These are phyloP conservation scores for Poecilia gillii DNA, from an alignment of 2,797 vertebrate species.

Conservation along the genomic window DNA sequence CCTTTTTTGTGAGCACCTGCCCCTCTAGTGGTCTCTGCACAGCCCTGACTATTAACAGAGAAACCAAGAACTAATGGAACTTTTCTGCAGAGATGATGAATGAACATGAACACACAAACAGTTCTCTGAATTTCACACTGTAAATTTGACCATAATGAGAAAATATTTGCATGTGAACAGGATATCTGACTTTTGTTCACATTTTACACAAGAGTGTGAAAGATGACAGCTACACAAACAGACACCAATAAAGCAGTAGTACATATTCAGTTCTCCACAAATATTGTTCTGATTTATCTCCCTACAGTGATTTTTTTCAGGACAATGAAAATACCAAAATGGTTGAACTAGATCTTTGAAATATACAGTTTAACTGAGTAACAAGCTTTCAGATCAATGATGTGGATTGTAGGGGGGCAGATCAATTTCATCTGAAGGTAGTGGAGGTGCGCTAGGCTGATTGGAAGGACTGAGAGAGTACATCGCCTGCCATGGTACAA, in stretches of 20 bases:
- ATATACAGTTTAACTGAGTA: slow-evolving; percentile 46
- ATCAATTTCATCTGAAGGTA: slow-evolving; percentile 5
- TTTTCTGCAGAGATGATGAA: too few relatives aligned
- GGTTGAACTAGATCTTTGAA: neutral
- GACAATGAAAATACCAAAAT: neutral
- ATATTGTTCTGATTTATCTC: neutral
- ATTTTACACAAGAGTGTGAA: neutral
- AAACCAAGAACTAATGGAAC: neutral
- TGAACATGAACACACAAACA: neutral
- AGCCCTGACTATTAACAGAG: neutral
- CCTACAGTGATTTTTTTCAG: neutral
- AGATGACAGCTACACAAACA: neutral
- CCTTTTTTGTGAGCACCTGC: too few relatives aligned
- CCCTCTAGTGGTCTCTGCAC: too few relatives aligned
- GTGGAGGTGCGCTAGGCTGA: neutral
- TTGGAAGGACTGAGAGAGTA: neutral
- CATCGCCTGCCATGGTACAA: slow-evolving; percentile 31
- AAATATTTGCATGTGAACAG: neutral
- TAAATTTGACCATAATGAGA: neutral
- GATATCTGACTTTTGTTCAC: neutral
- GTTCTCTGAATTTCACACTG: neutral
- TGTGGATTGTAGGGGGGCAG: slow-evolving; percentile 87
- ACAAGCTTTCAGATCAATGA: slow-evolving; percentile 55
- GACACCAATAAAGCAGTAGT: neutral
- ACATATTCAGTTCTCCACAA: neutral